Base-by-base conservation (phyloP, 1,140 invertebrate species). In the Marisa cornuarietis region DNA sequence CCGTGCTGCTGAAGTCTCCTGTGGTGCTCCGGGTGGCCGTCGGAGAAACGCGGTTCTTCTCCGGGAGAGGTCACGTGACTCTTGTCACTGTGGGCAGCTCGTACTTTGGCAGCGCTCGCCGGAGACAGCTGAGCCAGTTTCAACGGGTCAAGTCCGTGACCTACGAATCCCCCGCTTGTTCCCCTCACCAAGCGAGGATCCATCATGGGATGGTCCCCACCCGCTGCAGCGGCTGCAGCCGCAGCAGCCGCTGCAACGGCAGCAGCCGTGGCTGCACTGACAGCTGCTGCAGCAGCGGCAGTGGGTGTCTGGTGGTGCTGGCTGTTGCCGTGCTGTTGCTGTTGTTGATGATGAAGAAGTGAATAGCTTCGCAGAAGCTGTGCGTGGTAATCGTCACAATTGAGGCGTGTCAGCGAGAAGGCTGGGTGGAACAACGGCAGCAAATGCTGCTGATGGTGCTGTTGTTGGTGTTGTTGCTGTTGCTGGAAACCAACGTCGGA, bases 291-390 rank as follows among this genome's bases (percentile, higher is more conserved):
- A 74, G 79, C n/a, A 65, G 58, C 65, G 62, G 31, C 66, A 61
- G 31, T 69, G 71, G 49, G 66, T 80, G 73, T 72, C 68, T 76
- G 24, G 68, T 79, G 18, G 66, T 66, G 63, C 8, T 69, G 63
- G 65, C 74, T 65, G 18, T 74, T 73, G 61, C 79, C 74, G 61
- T 79, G 78, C 52, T 85, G 84, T 8, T 58, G 54, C 16, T 58
- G 54, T 58, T 58, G 54, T 1, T 58, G 54, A 18, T 58, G 54
- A 58, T 83, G 84, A 16, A 85, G 75, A 1, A 83, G 68, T 0
- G 86, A 83, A 51, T 85, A 81, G 77, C 85, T 85, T 24, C 85
- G 77, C 22, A 88, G 69, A 11, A 88, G 63, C 66, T 87, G 85
- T 0, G 81, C 75, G 42, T 86, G 83, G 74, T 88, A 88, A 20